A percentile compares a stretch with the other conserved stretches of the same genome.
These are phyloP conservation scores for Palythoa caribaeorum DNA, from an alignment of 92 coral and sea anemone genomes.

Conservation along the genomic window DNA sequence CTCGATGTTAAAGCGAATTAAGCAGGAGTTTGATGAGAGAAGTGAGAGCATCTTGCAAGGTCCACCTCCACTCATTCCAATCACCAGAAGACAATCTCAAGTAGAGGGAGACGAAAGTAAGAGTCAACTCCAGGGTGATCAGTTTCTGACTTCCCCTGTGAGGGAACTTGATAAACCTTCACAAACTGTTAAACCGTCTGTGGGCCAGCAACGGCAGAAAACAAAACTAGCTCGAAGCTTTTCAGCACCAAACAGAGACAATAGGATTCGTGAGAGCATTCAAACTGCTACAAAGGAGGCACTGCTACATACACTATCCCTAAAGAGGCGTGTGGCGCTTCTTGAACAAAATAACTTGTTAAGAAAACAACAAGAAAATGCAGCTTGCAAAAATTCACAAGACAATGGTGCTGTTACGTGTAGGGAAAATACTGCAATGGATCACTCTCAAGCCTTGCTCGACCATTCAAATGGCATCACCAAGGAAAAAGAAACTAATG, in stretches of 20 bases:
- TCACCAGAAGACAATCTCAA: neutral
- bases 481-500: constrained; percentile 37
- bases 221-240: constrained; percentile 45
- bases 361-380: constrained; percentile 43
- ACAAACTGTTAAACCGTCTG: neutral
- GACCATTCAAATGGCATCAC: neutral
- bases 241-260: constrained; percentile 44
- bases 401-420: neutral
- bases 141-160: neutral
- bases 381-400: neutral
- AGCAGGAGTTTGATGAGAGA: constrained; percentile 43
- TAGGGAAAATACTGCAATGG: constrained; percentile 1
- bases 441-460: neutral
- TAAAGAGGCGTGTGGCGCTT: constrained; percentile 85
- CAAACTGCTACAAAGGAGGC: constrained; percentile 90
- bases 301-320: constrained; percentile 79
- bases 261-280: constrained; percentile 70
- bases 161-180: neutral
- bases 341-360: constrained; percentile 77
- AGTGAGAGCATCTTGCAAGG: constrained; percentile 43
- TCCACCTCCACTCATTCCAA: constrained; percentile 44
- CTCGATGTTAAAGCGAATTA: constrained; percentile 43
- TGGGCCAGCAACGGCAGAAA: constrained; percentile 30
- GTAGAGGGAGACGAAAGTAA: neutral
- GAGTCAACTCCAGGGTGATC: neutral